Percentiles rank a stretch among this genome's conserved stretches.
These are phyloP conservation scores for Papilio gigon DNA, from an alignment of 2,888 invertebrate species.

Conservation along the genomic window DNA sequence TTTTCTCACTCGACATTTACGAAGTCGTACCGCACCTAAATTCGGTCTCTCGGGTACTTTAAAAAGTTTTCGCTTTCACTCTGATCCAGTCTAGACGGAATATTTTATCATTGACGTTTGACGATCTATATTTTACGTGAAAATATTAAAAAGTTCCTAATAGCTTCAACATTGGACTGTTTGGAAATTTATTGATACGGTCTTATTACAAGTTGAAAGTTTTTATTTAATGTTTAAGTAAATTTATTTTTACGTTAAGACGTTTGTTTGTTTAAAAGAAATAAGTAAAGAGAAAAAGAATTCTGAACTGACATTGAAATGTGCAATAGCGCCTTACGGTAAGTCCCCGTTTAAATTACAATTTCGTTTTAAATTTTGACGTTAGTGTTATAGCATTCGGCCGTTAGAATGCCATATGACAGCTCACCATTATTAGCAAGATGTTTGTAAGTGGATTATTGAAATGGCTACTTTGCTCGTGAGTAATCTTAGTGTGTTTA, in stretches of 20 bases:
- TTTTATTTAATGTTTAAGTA: background rate
- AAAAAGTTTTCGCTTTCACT: conserved; percentile 61
- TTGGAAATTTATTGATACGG: conserved; percentile 11
- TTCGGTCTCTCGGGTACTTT: conserved; percentile 70
- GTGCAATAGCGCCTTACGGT: too few species aligned
- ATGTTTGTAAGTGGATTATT: too few species aligned
- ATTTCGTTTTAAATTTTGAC: too few species aligned
- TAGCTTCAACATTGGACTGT: conserved; percentile 5
- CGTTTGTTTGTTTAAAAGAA: background rate
- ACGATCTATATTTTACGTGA: conserved; percentile 26
- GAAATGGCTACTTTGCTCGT: too few species aligned
- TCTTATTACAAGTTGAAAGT: background rate
- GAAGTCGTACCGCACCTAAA: conserved; percentile 66
- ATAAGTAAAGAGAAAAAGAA: background rate
- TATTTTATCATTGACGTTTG: conserved; percentile 55
- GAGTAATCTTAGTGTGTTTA: too few species aligned
- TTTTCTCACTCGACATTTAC: conserved; percentile 61
- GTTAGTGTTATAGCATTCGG: too few species aligned
- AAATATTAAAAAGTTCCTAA: conserved; percentile 31
- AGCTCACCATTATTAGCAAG: too few species aligned
- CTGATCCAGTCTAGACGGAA: conserved; percentile 67
- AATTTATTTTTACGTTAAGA: too few species aligned
- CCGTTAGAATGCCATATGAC: too few species aligned
- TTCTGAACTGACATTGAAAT: too few species aligned
- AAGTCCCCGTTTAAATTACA: too few species aligned